These are phyloP conservation scores for Psittacula cyanocephala DNA, from an alignment of 2,113 vertebrate species.

Conservation along the genomic window DNA sequence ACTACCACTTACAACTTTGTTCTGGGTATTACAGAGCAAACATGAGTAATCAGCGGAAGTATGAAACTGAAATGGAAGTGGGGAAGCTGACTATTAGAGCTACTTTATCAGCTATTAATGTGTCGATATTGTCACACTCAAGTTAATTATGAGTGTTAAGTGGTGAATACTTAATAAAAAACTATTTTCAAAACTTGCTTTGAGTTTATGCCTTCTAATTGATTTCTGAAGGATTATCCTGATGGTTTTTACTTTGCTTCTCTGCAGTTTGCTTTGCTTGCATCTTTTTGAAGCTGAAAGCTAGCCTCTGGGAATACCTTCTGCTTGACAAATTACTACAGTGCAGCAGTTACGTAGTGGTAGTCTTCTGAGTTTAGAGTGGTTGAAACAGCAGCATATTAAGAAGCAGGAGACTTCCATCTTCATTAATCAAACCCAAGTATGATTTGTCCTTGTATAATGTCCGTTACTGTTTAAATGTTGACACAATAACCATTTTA, in stretches of 20 bases:
- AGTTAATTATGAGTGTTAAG: not conserved
- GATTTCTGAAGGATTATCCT: not conserved
- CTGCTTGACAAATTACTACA: not conserved
- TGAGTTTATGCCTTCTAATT: not conserved
- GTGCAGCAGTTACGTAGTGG: not conserved
- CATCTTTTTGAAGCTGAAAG: not conserved
- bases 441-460: constrained; percentile 12
- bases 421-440: not conserved
- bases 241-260: not conserved
- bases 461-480: not conserved
- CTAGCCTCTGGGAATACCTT: not conserved
- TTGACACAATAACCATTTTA: constrained; percentile 21
- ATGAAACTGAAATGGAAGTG: not conserved
- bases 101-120: not conserved
- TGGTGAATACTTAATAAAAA: not conserved
- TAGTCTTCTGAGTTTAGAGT: not conserved
- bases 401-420: not conserved
- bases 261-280: not conserved
- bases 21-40: not conserved
- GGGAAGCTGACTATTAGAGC: not conserved
- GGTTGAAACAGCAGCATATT: not conserved
- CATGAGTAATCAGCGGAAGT: not conserved
- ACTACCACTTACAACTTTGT: not conserved
- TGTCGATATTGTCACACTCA: not conserved
- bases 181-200: not conserved